phyloP scores from a whole-genome alignment of 2,888 invertebrate genomes.

The Drosophila engyochracea region DNA sequence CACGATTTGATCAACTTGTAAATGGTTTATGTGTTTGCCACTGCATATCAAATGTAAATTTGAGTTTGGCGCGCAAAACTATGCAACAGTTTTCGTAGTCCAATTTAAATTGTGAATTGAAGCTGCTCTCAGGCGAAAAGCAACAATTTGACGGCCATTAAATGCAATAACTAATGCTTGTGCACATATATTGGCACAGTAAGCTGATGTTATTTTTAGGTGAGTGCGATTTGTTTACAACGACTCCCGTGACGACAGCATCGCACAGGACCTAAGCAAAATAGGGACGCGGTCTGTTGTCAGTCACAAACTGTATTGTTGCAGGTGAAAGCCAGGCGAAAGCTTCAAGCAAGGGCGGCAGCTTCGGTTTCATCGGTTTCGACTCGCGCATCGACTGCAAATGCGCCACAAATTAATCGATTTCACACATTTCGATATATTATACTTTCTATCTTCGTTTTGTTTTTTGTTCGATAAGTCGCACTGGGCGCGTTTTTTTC shows the following conservation, averaged over 20 bases:
- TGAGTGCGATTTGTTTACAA: conserved; percentile 54
- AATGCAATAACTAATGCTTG: conserved; percentile 1
- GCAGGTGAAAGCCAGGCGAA: conserved; percentile 22
- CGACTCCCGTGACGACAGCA: conserved; percentile 17
- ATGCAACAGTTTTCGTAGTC: conserved; percentile 21
- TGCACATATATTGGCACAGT: background rate
- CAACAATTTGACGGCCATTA: conserved; percentile 16
- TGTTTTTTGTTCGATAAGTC: conserved; percentile 16
- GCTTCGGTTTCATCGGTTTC: conserved; percentile 9
- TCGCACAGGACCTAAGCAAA: conserved; percentile 19
- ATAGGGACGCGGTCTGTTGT: conserved; percentile 57
- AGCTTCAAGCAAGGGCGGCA: conserved; percentile 37
- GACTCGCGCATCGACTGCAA: conserved; percentile 32
- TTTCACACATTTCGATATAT: background rate
- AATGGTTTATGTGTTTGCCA: conserved; percentile 17
- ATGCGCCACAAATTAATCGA: conserved; percentile 12
- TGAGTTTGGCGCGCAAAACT: conserved; percentile 51
- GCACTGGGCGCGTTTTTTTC: conserved; percentile 14
- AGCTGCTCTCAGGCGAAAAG: background rate
- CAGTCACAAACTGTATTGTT: conserved; percentile 51
- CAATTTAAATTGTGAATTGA: conserved; percentile 3
- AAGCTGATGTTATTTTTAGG: conserved; percentile 44
- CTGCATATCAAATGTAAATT: conserved; percentile 15
- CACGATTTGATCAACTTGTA: background rate
- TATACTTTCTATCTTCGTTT: background rate